Base-by-base conservation (phyloP, 1,140 invertebrate genomes). In the Drosophila repleta region DNA sequence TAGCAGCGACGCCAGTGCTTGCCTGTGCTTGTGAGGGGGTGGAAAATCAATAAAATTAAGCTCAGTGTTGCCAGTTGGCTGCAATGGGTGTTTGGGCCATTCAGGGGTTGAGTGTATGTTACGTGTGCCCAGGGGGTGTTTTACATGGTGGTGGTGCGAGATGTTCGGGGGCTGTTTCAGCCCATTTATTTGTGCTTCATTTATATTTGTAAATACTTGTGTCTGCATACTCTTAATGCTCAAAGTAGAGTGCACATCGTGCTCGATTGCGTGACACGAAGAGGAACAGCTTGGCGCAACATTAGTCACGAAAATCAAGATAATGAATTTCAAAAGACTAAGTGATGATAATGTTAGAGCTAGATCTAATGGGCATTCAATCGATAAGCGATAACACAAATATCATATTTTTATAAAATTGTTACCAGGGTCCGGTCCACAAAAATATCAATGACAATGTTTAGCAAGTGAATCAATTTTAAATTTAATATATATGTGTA, bases 31-130 rank as follows among this genome's bases (percentile, higher is more conserved):
- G 37, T 10, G 41, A 37, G 65, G 29, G 53, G 73, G 70, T 69
- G 72, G 51, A 88, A 87, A 87, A 87, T 87, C 82, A 76, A 87
- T 87, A 88, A 67, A 67, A 70, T 68, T 79, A 83, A 83, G 82
- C 75, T 72, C 71, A 76, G 82, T 81, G 80, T 39, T 85, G 82
- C 77, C 82, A 80, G 61, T 76, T 80, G 46, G 65, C 72, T 74
- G 60, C 52, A 56, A 61, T 64, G 49, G 45, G 26, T 15, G 15
- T 4, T 18, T 10, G 24, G 26, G 24, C 15, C 15, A 29, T 20
- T n/a, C n/a, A 56, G 56, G 67, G 61, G 61, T 65, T 39, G 56
- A 18, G 61, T 71, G 56, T n/a, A n/a, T 43, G 53, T 71, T 71
- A 61, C 46, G 26, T 65, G 24, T 18, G 21, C 39, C 11, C 48